Conservation (phyloP, 2,888 invertebrate species). For the Penaeus monodon region DNA sequence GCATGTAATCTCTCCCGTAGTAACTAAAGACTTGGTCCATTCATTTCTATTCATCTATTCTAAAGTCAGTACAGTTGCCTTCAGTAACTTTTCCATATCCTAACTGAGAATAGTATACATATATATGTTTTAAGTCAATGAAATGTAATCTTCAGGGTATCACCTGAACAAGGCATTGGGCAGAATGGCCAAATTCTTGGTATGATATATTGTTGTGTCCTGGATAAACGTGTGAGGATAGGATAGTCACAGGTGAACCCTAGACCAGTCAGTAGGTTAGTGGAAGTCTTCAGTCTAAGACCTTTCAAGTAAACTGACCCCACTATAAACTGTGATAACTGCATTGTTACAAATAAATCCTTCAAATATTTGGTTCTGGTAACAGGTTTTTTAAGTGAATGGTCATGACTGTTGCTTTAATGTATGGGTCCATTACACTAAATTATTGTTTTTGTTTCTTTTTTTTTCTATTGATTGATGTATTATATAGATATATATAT, state of each 20-base stretch:
- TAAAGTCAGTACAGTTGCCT: slow-evolving; percentile 59
- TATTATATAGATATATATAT: no score
- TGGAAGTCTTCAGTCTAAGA: not conserved
- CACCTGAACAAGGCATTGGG: slow-evolving; percentile 40
- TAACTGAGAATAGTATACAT: slow-evolving; percentile 45
- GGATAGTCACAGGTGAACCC: slow-evolving; percentile 55
- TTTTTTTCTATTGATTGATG: no score
- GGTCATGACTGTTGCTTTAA: no score
- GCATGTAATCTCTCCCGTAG: slow-evolving; percentile 16
- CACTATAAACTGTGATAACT: slow-evolving; percentile 51
- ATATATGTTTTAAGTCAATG: slow-evolving; percentile 24
- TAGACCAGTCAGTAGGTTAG: slow-evolving; percentile 20
- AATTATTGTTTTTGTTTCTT: no score
- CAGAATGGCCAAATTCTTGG: slow-evolving; percentile 42
- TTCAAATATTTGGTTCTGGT: no score
- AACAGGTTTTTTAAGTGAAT: no score
- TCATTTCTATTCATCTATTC: slow-evolving; percentile 52
- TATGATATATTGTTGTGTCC: slow-evolving; percentile 6
- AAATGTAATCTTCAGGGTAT: slow-evolving; percentile 15
- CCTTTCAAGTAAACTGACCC: slow-evolving; percentile 23
- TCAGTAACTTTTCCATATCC: slow-evolving; percentile 60
- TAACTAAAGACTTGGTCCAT: slow-evolving; percentile 42
- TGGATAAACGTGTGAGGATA: slow-evolving; percentile 35
- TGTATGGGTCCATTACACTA: no score
- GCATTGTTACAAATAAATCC: slow-evolving; percentile 34